phyloP scores from a whole-genome alignment of 2,888 invertebrate species.

The Rhagophthalmus giganteus region DNA sequence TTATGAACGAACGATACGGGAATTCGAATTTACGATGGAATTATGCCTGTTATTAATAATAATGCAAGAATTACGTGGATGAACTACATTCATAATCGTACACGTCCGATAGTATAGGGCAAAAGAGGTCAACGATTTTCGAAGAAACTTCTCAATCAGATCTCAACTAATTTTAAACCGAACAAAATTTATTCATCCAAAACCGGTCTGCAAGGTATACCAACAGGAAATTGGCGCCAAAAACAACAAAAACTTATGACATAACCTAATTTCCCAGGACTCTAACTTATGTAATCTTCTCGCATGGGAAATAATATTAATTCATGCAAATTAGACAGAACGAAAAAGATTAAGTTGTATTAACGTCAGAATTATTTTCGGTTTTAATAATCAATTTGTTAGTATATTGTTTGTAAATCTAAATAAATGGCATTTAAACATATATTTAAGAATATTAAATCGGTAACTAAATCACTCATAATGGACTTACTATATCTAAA shows the following conservation, averaged over 20 bases:
- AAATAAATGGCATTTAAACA: no score
- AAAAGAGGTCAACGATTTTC: conserved; percentile 24
- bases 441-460: no score
- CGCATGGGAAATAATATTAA: conserved; percentile 24
- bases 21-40: conserved; percentile 13
- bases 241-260: conserved; percentile 25
- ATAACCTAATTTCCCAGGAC: conserved; percentile 32
- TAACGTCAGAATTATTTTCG: not conserved
- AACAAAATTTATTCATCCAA: conserved; percentile 28
- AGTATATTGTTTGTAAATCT: no score
- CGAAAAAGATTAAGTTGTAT: conserved; percentile 8
- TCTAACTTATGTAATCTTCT: conserved; percentile 14
- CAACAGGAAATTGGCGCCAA: conserved; percentile 34
- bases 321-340: conserved; percentile 9
- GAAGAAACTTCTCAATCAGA: conserved; percentile 20
- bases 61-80: conserved; percentile 11
- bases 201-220: conserved; percentile 29
- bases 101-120: conserved; percentile 7
- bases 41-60: conserved; percentile 18
- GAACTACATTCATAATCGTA: conserved; percentile 23
- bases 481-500: no score
- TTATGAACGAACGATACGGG: conserved; percentile 16
- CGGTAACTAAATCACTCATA: no score
- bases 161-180: conserved; percentile 24
- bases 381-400: not conserved